Percentiles rank a stretch among this genome's conserved stretches.
Evolutionary conservation across 2,888 invertebrate species (phyloP).

Genomic region (Lissonota sp.): DNA sequence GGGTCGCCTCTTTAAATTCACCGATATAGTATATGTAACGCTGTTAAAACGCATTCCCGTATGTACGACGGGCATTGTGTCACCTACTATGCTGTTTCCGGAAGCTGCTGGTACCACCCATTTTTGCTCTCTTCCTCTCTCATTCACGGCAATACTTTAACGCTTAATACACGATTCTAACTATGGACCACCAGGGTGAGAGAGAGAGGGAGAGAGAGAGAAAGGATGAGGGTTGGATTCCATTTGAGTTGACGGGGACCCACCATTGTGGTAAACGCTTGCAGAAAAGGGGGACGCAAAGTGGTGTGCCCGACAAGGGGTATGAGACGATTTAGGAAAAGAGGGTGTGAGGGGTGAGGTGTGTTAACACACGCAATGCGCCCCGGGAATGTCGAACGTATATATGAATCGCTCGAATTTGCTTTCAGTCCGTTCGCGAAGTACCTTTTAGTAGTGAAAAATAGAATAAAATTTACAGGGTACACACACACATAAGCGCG

Average conservation of each 20-base stretch:
- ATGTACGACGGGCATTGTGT: constrained; percentile 37
- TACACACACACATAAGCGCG: constrained; percentile 4
- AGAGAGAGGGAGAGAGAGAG: constrained; percentile 9
- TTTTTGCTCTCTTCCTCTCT: constrained; percentile 37
- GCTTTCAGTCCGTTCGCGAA: constrained; percentile 64
- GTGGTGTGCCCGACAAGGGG: constrained; percentile 58
- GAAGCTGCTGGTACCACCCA: constrained; percentile 22
- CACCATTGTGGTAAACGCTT: constrained; percentile 62
- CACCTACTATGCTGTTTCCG: constrained; percentile 24
- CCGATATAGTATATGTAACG: constrained; percentile 22
- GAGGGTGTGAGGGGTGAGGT: constrained; percentile 10
- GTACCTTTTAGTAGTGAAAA: constrained; percentile 65
- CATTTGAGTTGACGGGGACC: constrained; percentile 48
- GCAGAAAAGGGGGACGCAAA: constrained; percentile 62
- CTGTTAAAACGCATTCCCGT: constrained; percentile 54
- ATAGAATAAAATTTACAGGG: constrained; percentile 60
- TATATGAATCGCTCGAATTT: constrained; percentile 63
- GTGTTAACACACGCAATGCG: constrained; percentile 48
- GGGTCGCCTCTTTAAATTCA: constrained; percentile 1
- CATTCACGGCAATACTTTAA: constrained; percentile 63
- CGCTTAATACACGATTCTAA: constrained; percentile 63
- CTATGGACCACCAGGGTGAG: constrained; percentile 55
- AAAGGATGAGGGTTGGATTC: constrained; percentile 1
- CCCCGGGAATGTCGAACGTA: constrained; percentile 56
- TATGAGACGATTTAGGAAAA: constrained; percentile 27